These are phyloP conservation scores for Ceratina japonica DNA, from an alignment of 1,140 invertebrate genomes.

Conservation along the genomic window DNA sequence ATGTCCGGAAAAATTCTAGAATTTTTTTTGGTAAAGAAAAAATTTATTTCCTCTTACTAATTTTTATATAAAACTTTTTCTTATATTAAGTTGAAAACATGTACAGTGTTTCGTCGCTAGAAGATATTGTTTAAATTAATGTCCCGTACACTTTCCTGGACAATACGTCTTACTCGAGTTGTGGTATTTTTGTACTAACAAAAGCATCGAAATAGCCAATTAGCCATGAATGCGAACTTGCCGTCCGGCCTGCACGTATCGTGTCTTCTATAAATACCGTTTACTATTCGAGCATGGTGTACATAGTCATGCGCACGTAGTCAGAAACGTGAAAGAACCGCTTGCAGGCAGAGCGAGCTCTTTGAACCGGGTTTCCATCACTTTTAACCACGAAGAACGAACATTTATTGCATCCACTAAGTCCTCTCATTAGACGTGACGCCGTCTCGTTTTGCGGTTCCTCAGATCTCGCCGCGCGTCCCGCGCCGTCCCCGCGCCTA, in stretches of 20 bases:
- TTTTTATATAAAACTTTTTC: too few species aligned
- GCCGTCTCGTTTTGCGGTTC: constrained; percentile 20
- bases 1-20: too few species aligned
- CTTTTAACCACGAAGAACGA: constrained; percentile 11
- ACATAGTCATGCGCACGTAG: not conserved
- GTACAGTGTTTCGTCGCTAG: not conserved
- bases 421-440: constrained; percentile 31
- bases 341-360: constrained; percentile 10
- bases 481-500: too few species aligned
- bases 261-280: constrained; percentile 29
- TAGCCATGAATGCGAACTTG: not conserved
- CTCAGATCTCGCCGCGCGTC: constrained; percentile 14
- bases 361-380: constrained; percentile 36
- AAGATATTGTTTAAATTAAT: not conserved
- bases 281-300: not conserved
- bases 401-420: constrained; percentile 44
- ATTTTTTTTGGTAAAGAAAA: too few species aligned
- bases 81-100: too few species aligned
- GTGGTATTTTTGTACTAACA: not conserved
- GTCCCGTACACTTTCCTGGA: not conserved
- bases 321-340: constrained; percentile 33
- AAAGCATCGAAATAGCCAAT: not conserved
- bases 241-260: not conserved
- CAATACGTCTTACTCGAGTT: too few species aligned
- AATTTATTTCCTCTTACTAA: too few species aligned